phyloP scores from a whole-genome alignment of 2,797 vertebrate species.

The Synaphobranchus kaupii region DNA sequence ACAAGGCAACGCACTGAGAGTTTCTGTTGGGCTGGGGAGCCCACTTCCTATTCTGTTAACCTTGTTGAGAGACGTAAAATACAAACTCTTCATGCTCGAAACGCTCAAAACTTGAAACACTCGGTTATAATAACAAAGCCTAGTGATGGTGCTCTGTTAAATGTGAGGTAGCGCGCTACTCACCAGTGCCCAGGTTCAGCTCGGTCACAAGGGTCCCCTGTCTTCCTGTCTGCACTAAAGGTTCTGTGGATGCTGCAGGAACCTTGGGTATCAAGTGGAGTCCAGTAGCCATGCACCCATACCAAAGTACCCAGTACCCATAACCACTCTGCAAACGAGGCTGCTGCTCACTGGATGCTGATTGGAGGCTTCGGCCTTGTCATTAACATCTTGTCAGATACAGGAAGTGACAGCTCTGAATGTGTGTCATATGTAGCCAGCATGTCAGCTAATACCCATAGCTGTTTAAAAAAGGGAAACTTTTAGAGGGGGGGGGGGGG shows the following conservation, averaged over 20 bases:
- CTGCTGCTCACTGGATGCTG: background rate
- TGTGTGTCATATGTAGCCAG: background rate
- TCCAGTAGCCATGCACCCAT: background rate
- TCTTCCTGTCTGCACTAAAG: background rate
- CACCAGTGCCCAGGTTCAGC: background rate
- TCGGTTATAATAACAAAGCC: no score
- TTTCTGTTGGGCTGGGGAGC: no score
- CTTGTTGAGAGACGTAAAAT: no score
- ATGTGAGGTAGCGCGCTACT: background rate
- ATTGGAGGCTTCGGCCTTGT: no score
- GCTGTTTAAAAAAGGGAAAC: background rate
- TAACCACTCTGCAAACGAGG: background rate
- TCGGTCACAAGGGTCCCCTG: background rate
- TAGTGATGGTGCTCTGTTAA: background rate
- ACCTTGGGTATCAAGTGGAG: background rate
- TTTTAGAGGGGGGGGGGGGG: no score
- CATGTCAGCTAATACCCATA: background rate
- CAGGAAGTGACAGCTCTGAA: conserved; percentile 60
- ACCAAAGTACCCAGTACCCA: background rate
- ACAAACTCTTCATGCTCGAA: no score
- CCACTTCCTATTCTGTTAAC: no score
- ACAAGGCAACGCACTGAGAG: no score
- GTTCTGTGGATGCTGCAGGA: background rate
- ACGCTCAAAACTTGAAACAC: no score
- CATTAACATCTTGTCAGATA: background rate